These are phyloP conservation scores for Prolemur simus DNA, from an alignment of 2,113 vertebrate species.

Conservation along the genomic window DNA sequence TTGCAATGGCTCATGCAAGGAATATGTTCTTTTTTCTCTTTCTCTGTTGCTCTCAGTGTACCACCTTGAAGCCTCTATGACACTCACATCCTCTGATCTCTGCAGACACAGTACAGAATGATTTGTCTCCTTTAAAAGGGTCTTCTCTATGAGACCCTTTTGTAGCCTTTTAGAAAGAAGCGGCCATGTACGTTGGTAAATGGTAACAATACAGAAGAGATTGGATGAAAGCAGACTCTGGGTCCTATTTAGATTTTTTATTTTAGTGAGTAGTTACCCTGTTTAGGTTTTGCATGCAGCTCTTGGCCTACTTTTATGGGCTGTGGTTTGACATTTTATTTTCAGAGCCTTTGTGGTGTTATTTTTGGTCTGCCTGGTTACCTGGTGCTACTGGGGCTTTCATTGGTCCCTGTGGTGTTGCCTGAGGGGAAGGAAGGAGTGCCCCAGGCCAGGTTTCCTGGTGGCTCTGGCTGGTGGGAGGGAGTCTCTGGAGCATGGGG, in stretches of 20 bases:
- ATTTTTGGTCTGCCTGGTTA: background rate
- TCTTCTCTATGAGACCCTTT: background rate
- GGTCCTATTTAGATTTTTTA: background rate
- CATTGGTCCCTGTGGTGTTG: background rate
- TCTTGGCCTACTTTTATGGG: background rate
- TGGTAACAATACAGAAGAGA: background rate
- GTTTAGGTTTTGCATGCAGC: background rate
- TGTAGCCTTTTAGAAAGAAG: background rate
- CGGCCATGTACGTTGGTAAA: background rate
- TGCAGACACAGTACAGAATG: background rate
- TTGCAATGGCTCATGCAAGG: background rate
- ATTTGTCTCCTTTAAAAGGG: background rate
- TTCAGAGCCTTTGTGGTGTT: background rate
- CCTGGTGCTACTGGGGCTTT: background rate
- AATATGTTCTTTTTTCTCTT: background rate
- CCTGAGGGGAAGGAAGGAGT: background rate
- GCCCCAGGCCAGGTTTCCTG: background rate
- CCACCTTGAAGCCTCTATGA: background rate
- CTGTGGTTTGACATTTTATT: background rate
- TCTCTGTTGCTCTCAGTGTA: background rate
- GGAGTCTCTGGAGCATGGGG: background rate
- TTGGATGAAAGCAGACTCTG: background rate
- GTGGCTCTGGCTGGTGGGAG: background rate
- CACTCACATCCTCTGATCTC: background rate
- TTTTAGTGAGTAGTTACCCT: background rate